Percentiles rank a stretch among this genome's conserved stretches.
These are phyloP conservation scores for Astatotilapia flaviijosephi DNA, from an alignment of 2,113 vertebrate genomes.

Conservation along the genomic window DNA sequence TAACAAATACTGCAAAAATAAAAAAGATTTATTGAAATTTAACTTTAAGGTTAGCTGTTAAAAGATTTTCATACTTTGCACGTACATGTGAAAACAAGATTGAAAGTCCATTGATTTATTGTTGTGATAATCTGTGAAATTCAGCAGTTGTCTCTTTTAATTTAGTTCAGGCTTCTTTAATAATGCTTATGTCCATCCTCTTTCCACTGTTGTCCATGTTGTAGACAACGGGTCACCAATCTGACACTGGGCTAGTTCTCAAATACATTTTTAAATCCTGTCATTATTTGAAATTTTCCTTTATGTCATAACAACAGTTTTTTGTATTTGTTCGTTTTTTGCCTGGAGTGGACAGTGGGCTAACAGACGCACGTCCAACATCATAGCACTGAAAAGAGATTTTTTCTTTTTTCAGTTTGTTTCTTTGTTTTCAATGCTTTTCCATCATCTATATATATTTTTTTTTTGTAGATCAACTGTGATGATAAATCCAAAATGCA, in stretches of 20 bases:
- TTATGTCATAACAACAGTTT: neutral
- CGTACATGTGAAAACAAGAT: neutral
- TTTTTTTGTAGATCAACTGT: fast-evolving
- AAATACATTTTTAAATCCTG: neutral
- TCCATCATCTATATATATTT: neutral
- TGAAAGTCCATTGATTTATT: fast-evolving
- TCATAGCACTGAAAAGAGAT: neutral
- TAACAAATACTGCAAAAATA: neutral
- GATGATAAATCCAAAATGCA: fast-evolving
- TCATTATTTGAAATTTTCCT: neutral
- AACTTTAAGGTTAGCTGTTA: neutral
- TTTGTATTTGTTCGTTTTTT: neutral
- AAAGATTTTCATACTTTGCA: fast-evolving
- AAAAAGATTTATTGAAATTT: fast-evolving
- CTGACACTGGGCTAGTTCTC: neutral
- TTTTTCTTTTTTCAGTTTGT: fast-evolving
- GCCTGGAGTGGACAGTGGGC: neutral
- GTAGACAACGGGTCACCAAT: neutral
- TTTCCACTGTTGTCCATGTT: neutral
- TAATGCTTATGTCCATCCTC: fast-evolving
- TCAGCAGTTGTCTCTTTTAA: neutral
- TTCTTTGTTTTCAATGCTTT: fast-evolving
- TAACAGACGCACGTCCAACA: neutral
- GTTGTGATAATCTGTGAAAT: neutral
- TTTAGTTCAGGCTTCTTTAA: neutral